Conservation (phyloP, 2,797 vertebrate genomes). For the Sylvilagus floridanus region DNA sequence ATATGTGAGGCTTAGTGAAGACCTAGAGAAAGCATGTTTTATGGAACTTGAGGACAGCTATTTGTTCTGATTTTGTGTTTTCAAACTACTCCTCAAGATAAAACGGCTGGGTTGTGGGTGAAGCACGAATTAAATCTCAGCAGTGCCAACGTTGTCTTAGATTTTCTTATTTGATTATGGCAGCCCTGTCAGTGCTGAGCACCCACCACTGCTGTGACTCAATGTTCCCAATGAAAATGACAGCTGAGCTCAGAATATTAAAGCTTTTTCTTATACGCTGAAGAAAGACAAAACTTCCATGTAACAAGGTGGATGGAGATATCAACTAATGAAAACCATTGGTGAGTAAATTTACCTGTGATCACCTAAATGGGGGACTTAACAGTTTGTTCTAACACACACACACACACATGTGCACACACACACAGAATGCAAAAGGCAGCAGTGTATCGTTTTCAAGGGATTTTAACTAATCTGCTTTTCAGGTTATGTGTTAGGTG, state of each 20-base stretch:
- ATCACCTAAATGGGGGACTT: conserved; percentile 40
- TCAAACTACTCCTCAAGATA: conserved; percentile 58
- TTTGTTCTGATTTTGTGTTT: conserved; percentile 65
- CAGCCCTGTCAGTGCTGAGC: not conserved
- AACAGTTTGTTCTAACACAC: not conserved
- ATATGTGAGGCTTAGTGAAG: conserved; percentile 21
- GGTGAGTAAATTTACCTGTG: conserved; percentile 33
- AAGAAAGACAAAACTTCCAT: conserved; percentile 59
- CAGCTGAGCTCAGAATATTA: conserved; percentile 19
- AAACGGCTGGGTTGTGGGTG: not conserved
- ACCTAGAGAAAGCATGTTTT: not conserved
- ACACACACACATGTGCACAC: too few relatives aligned
- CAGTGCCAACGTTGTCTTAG: not conserved
- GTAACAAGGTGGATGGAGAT: not conserved
- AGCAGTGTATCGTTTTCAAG: conserved; percentile 25
- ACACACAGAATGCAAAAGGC: not conserved
- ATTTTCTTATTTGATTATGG: conserved; percentile 53
- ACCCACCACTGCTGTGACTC: not conserved
- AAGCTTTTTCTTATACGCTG: not conserved
- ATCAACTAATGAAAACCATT: conserved; percentile 31
- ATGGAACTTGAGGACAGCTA: conserved; percentile 28
- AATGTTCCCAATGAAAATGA: conserved; percentile 64
- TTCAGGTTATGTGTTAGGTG: not conserved
- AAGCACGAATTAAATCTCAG: not conserved
- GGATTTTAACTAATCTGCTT: conserved; percentile 70